phyloP scores from a whole-genome alignment of 2,888 invertebrate genomes.

The Trissonchulus latispiculum region DNA sequence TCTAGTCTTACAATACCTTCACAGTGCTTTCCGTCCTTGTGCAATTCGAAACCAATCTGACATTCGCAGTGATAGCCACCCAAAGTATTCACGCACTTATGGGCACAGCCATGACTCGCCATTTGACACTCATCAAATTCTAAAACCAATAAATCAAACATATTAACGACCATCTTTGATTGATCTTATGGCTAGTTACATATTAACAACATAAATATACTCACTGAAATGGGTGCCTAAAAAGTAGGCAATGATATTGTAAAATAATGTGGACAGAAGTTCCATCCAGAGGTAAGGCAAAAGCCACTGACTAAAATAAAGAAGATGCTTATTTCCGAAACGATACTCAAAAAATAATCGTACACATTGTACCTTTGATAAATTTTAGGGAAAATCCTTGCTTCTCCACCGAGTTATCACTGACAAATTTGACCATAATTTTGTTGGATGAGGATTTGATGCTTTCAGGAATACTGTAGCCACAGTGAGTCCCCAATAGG shows the following conservation, averaged over 20 bases:
- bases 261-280: no score
- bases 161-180: no score
- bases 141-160: constrained; percentile 41
- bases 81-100: constrained; percentile 87
- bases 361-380: constrained; percentile 74
- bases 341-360: no score
- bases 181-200: no score
- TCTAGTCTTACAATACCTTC: no score
- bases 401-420: constrained; percentile 92
- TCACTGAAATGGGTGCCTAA: no score
- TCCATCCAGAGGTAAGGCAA: no score
- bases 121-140: constrained; percentile 89
- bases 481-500: constrained; percentile 67
- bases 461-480: constrained; percentile 84
- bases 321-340: no score
- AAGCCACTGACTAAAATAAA: no score
- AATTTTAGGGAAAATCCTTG: constrained; percentile 92
- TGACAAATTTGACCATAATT: constrained; percentile 84
- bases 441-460: constrained; percentile 83
- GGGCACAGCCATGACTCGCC: constrained; percentile 83
- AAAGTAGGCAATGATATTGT: no score
- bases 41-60: constrained; percentile 85
- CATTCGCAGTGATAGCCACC: constrained; percentile 78
- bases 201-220: no score
- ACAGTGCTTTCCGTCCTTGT: constrained; percentile 92